Conservation (phyloP, 2,797 vertebrate genomes). For the Sphaeramia orbicularis region DNA sequence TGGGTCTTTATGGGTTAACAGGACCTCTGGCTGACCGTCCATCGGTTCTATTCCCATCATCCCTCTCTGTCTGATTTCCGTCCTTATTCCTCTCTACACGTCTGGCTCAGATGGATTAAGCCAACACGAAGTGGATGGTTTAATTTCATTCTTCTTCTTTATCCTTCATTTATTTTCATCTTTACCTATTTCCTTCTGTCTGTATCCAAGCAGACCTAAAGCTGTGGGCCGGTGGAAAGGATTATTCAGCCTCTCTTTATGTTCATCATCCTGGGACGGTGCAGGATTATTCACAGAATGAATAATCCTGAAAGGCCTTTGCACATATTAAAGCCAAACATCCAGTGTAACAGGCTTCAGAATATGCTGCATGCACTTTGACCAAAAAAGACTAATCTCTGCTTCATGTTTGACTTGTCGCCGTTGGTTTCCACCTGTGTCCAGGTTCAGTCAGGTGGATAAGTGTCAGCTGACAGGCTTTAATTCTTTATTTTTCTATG, state of each 20-base stretch:
- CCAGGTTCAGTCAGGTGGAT: slow-evolving; percentile 38
- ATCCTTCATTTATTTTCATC: slow-evolving; percentile 35
- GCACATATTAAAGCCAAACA: slow-evolving; percentile 57
- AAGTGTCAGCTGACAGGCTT: slow-evolving; percentile 24
- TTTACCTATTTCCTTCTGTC: slow-evolving; percentile 29
- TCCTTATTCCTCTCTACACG: neutral
- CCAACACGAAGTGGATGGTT: slow-evolving; percentile 41
- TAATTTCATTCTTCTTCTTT: slow-evolving; percentile 37
- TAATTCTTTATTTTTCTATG: slow-evolving; percentile 16
- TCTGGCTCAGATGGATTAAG: slow-evolving; percentile 53
- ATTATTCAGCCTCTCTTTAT: slow-evolving; percentile 27
- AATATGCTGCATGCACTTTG: slow-evolving; percentile 17
- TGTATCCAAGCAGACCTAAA: slow-evolving; percentile 33
- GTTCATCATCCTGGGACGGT: slow-evolving; percentile 45
- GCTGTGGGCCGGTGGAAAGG: slow-evolving; percentile 12
- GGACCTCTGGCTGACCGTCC: no score
- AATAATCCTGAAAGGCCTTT: slow-evolving; percentile 42
- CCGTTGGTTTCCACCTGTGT: slow-evolving; percentile 23
- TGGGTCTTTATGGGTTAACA: no score
- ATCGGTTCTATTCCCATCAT: neutral
- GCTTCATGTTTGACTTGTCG: slow-evolving; percentile 12
- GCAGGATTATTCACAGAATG: slow-evolving; percentile 50
- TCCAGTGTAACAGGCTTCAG: slow-evolving; percentile 30
- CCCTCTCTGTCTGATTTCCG: slow-evolving; percentile 9
- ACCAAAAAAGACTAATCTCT: slow-evolving; percentile 49